Base-by-base conservation (phyloP, 2,113 vertebrate species). In the Rhadina sibilatrix region DNA sequence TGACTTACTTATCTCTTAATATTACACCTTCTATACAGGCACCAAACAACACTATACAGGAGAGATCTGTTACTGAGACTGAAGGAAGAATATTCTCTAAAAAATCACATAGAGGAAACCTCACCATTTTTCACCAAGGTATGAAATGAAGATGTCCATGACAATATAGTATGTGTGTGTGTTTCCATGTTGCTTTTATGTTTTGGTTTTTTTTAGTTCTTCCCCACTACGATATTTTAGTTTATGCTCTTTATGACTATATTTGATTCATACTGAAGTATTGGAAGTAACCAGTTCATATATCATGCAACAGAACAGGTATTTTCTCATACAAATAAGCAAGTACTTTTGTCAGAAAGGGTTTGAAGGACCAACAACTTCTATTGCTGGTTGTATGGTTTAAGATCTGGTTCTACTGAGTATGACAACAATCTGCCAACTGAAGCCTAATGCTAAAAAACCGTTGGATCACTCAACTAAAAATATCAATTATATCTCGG, bases 21-120 rank as follows among this genome's bases (percentile, higher is more conserved):
- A 99, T 96, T 82, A 99, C 99, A n/a, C 99, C 98, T 94, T 99
- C 99, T 27, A 99, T 99, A 96, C 99, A 99, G 86, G 98, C 99
- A 18, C 99, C 99, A 15, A 99, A 99, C 3, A 99, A 95, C 61
- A 99, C 96, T 22, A 99, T 98, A 90, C 98, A 99, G 79, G 98
- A 98, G 25, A 99, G 88, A 90, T 99, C 99, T 99, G 54, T 60
- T 63, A 40, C 8, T 22, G 5, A 9, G 94, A 96, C 56, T 98
- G 87, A 98, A 98, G 97, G 97, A 97, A 87, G 3, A 89, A 65
- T 44, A 52, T 22, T 72, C 6, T 53, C 17, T 37, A 69, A 81
- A 64, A 50, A 47, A 53, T 24, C 2, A 46, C 13, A 31, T 4
- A 57, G 18, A 60, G 3, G 7, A 49, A 87, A 77, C 15, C 1